Conservation (phyloP, 2,797 vertebrate species). For the Tauraco hartlaubi region DNA sequence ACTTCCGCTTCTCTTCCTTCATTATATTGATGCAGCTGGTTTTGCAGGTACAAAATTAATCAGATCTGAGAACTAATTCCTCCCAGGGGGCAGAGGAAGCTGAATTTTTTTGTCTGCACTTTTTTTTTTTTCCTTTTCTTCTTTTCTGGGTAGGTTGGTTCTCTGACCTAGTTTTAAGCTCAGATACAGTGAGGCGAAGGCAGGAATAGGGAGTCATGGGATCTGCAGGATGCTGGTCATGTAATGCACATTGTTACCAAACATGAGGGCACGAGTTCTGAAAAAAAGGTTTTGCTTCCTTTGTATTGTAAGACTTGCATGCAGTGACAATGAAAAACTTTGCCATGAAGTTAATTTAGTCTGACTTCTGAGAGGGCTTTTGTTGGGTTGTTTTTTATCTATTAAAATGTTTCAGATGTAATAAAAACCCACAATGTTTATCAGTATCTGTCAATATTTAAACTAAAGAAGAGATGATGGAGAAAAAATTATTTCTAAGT, state of each 20-base stretch:
- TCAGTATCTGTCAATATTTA: background rate
- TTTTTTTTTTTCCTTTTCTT: too few relatives aligned
- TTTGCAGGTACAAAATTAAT: background rate
- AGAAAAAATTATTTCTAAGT: background rate
- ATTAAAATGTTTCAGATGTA: background rate
- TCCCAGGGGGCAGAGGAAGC: background rate
- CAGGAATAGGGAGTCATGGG: background rate
- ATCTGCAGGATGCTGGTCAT: background rate
- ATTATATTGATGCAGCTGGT: background rate
- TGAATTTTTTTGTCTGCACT: background rate
- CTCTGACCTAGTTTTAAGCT: background rate
- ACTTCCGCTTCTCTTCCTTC: background rate
- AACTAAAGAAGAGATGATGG: background rate
- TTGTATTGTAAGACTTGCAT: background rate
- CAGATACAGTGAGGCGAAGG: background rate
- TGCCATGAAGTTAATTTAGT: background rate
- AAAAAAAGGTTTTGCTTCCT: background rate
- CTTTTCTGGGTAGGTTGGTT: background rate
- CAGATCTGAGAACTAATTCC: background rate
- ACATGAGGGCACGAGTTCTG: background rate
- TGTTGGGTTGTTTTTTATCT: background rate
- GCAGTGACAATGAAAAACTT: background rate
- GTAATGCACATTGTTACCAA: background rate
- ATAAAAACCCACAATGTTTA: background rate
- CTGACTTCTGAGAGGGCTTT: background rate